Percentiles rank a stretch among this genome's conserved stretches.
Evolutionary conservation across 2,797 vertebrate species (phyloP).

Genomic region (Malacoctenus gilli): DNA sequence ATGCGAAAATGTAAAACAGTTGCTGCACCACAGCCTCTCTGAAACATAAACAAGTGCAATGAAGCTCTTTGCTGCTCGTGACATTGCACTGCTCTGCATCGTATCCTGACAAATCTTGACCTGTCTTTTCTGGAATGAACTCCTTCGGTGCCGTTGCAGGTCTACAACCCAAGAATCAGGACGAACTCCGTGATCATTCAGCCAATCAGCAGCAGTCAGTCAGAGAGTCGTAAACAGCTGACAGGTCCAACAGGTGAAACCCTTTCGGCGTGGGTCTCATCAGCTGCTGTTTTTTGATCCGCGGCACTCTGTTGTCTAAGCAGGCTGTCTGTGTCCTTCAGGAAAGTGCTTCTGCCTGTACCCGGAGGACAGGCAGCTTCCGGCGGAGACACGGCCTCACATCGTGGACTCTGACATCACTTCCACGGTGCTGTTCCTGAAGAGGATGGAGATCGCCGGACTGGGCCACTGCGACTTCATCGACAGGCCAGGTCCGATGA

Average conservation of each 20-base stretch:
- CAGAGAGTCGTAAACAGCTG: constrained; percentile 82
- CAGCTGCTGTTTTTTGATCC: not conserved
- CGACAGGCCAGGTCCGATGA: constrained; percentile 83
- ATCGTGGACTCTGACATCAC: constrained; percentile 87
- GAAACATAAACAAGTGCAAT: too few relatives aligned
- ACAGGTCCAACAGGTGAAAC: constrained; percentile 73
- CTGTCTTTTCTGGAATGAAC: too few relatives aligned
- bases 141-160: constrained; percentile 74
- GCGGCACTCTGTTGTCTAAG: constrained; percentile 7
- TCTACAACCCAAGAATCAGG: constrained; percentile 91
- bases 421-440: constrained; percentile 88
- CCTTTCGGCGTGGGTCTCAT: not conserved
- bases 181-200: constrained; percentile 83
- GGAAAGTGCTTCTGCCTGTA: constrained; percentile 91
- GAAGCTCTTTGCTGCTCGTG: too few relatives aligned
- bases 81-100: too few relatives aligned
- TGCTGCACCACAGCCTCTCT: too few relatives aligned
- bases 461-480: constrained; percentile 88
- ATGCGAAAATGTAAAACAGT: too few relatives aligned
- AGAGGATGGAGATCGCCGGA: constrained; percentile 89
- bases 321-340: too few relatives aligned
- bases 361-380: constrained; percentile 85
- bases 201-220: constrained; percentile 87
- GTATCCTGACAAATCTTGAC: too few relatives aligned
- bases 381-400: constrained; percentile 73